Conservation (phyloP, 2,888 invertebrate genomes). For the Drosophila neonasuta region DNA sequence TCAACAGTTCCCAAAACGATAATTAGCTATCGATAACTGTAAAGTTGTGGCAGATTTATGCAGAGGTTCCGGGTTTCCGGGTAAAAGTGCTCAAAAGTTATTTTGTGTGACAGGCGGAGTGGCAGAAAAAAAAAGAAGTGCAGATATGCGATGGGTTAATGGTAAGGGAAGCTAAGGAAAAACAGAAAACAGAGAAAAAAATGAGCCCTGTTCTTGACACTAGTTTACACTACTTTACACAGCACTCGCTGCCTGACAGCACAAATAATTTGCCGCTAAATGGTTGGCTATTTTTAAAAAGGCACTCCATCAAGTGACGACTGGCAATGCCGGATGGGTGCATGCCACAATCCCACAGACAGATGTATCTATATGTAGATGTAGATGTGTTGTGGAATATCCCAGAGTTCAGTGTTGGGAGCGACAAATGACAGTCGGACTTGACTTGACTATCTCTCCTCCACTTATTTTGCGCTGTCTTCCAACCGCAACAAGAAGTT, state of each 20-base stretch:
- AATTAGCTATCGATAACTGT: constrained; percentile 4
- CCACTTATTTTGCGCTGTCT: background rate
- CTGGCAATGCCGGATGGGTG: constrained; percentile 43
- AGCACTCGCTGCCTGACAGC: constrained; percentile 59
- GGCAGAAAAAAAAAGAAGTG: background rate
- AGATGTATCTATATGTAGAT: background rate
- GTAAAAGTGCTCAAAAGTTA: background rate
- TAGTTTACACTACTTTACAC: constrained; percentile 39
- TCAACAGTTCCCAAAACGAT: background rate
- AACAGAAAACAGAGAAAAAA: constrained; percentile 5
- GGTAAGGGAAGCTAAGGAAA: background rate
- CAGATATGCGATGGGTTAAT: background rate
- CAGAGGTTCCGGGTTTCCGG: background rate
- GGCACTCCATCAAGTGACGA: constrained; percentile 54
- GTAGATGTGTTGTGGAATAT: constrained; percentile 3
- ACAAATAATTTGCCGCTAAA: constrained; percentile 61
- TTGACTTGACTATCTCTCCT: constrained; percentile 8
- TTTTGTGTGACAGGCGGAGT: no score
- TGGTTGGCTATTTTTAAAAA: constrained; percentile 59
- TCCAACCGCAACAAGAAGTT: constrained; percentile 7
- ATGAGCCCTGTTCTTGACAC: constrained; percentile 22
- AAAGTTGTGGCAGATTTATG: constrained; percentile 2
- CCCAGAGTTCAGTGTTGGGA: constrained; percentile 5
- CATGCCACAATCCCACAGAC: constrained; percentile 38
- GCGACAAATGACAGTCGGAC: constrained; percentile 17